Base-by-base conservation (phyloP, 2,113 vertebrate genomes). In the Steatornis caripensis region DNA sequence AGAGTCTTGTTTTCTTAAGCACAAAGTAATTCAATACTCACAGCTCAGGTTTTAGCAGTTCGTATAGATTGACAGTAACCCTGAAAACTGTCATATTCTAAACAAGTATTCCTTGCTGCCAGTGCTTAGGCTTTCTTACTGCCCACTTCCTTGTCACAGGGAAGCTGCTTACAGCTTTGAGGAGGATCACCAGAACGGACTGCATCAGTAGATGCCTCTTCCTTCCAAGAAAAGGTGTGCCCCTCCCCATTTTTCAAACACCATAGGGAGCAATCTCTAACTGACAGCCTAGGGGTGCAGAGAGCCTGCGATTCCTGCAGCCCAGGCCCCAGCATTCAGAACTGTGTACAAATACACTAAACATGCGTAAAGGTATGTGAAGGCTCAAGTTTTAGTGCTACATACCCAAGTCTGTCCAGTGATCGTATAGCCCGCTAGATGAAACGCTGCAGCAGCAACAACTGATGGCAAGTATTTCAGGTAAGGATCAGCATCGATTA, bases 401-500 rank as follows among this genome's bases (percentile, higher is more conserved):
- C 98, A 4, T 98, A 99, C 99, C 99, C 99, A 99, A 22, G 98
- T 98, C 57, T 98, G 98, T 68, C 99, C 98, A 24, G 98, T 98
- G 95, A 99, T 82, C 0, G 98, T 99, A 83, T 98, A 97, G 98
- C 98, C 98, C 51, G 99, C 99, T 90, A 99, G 93, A 37, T 97
- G 90, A 80, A 99, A 99, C 8, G 99, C 99, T 1, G 99, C 98
- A 61, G 99, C 99, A 37, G 99, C 99, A 6, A 97, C 98, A n/a
- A 99, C 96, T 6, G 99, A 99, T 4, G 99, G 99, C 70, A 99
- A 95, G 74, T 99, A 99, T 91, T 99, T 99, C 83, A 99, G 93
- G 95, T 99, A 99, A 12, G 99, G 98, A 62, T 99, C 99, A 1
- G 99, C 99, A 92, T 99, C 99, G 11, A 99, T 98, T 82, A 99